phyloP scores from a whole-genome alignment of 2,797 vertebrate species.

The Vultur gryphus region DNA sequence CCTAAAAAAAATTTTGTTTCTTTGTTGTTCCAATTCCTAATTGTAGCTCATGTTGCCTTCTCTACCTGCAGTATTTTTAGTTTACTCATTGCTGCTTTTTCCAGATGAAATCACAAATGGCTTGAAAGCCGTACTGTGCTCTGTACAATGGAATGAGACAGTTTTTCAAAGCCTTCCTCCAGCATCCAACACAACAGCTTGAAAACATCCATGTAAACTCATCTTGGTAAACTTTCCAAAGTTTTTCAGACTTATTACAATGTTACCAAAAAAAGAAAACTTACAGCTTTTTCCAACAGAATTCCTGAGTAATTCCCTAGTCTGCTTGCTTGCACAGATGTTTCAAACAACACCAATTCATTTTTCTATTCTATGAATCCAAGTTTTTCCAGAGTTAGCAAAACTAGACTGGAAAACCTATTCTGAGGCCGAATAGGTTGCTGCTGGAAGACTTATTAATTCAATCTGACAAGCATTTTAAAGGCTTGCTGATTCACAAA shows the following conservation, averaged over 20 bases:
- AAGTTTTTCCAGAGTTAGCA: not conserved
- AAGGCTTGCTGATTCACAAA: conserved; percentile 24
- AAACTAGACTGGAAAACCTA: not conserved
- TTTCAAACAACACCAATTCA: not conserved
- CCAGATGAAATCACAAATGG: not conserved
- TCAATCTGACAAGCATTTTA: conserved; percentile 34
- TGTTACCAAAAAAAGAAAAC: not conserved
- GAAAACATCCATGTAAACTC: not conserved
- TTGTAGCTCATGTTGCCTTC: not conserved
- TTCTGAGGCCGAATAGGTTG: not conserved
- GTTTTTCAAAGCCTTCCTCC: not conserved
- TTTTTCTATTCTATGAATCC: not conserved
- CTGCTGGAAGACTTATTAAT: conserved; percentile 22
- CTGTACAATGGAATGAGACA: not conserved
- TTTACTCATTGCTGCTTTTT: not conserved
- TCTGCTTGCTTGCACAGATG: not conserved
- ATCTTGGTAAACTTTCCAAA: not conserved
- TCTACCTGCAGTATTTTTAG: not conserved
- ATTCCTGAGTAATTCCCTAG: not conserved
- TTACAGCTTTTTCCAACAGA: not conserved
- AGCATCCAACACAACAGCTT: not conserved
- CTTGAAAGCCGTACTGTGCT: not conserved
- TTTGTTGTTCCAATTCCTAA: not conserved
- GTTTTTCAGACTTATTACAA: not conserved
- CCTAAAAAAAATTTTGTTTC: not conserved